Conservation (phyloP, 1,140 invertebrate species). For the Drosophila nigromelanica region DNA sequence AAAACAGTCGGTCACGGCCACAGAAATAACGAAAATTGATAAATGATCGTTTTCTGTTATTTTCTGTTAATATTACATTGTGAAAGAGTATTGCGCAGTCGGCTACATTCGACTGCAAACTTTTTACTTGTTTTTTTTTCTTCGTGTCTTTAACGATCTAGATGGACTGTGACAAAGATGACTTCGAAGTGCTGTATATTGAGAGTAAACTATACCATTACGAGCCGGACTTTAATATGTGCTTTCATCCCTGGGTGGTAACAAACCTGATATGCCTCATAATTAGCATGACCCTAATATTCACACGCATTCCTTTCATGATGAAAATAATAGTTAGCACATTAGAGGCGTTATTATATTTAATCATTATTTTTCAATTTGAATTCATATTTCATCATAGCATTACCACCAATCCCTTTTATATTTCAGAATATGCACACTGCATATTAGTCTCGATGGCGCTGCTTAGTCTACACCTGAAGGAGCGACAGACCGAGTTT, state of each 20-base stretch:
- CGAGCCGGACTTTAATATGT: slow-evolving; percentile 52
- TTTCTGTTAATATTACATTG: too few relatives aligned
- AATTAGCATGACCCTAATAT: slow-evolving; percentile 91
- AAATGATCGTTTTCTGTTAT: too few relatives aligned
- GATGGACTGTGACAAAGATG: slow-evolving; percentile 26
- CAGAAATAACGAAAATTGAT: too few relatives aligned
- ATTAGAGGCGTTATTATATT: slow-evolving; percentile 87
- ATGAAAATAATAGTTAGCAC: slow-evolving; percentile 90
- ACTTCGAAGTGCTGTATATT: slow-evolving; percentile 30
- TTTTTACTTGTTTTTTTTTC: not conserved
- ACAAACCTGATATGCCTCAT: slow-evolving; percentile 91
- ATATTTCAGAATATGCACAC: slow-evolving; percentile 88
- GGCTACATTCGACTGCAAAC: too few relatives aligned
- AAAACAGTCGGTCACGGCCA: too few relatives aligned
- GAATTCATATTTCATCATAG: slow-evolving; percentile 85
- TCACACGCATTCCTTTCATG: slow-evolving; percentile 92
- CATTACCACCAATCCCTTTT: slow-evolving; percentile 87
- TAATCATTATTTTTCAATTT: slow-evolving; percentile 86
- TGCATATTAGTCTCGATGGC: slow-evolving; percentile 88
- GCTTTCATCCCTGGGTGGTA: slow-evolving; percentile 89
- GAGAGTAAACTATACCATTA: slow-evolving; percentile 54
- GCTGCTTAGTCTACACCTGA: slow-evolving; percentile 89
- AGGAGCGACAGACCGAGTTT: slow-evolving; percentile 94
- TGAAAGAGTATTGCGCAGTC: too few relatives aligned
- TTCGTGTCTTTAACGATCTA: not conserved